Evolutionary conservation across 1,140 invertebrate genomes (phyloP).

Genomic region (Choristoneura fumiferana): DNA sequence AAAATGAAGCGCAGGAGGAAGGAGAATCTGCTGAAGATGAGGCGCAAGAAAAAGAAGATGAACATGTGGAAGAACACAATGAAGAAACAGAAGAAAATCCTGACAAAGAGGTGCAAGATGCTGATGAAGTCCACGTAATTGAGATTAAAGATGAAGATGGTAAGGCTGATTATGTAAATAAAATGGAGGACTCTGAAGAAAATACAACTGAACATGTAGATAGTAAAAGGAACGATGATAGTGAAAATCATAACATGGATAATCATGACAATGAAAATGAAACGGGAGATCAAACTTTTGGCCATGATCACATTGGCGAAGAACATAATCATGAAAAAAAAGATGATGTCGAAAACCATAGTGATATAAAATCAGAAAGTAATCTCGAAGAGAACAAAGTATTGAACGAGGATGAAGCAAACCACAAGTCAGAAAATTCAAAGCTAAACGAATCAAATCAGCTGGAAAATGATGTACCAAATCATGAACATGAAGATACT

Average conservation of each 20-base stretch:
- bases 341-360: not conserved
- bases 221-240: no score
- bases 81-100: conserved; percentile 34
- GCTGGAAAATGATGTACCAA: not conserved
- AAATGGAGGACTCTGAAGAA: conserved; percentile 20
- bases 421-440: not conserved
- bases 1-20: conserved; percentile 26
- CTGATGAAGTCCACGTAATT: conserved; percentile 6
- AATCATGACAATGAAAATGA: conserved; percentile 1
- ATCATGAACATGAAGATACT: not conserved
- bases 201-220: conserved; percentile 3
- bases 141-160: conserved; percentile 22
- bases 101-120: conserved; percentile 2
- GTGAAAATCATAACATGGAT: conserved; percentile 17
- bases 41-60: conserved; percentile 33
- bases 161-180: conserved; percentile 16
- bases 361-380: no score
- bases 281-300: not conserved
- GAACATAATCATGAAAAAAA: no score
- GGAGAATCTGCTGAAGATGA: conserved; percentile 29
- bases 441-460: not conserved
- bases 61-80: conserved; percentile 28
- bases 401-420: not conserved
- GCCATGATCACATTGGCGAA: conserved; percentile 29
- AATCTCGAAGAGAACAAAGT: no score